phyloP scores from a whole-genome alignment of 2,888 invertebrate species.

The Drosophila prostipennis region DNA sequence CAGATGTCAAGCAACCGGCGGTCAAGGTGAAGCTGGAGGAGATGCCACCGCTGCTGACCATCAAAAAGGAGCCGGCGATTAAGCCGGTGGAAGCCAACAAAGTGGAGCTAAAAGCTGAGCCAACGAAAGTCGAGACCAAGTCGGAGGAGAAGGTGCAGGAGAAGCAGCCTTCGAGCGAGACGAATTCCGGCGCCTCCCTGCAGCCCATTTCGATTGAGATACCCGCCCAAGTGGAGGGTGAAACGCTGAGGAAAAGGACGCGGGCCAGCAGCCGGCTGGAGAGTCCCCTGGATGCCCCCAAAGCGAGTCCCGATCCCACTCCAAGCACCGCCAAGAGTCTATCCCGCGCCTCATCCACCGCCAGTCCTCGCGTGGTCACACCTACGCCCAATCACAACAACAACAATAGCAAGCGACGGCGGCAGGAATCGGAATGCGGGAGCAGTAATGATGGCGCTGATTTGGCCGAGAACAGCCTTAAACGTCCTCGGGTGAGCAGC shows the following conservation, averaged over 20 bases:
- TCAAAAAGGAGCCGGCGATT: constrained; percentile 46
- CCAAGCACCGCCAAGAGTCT: constrained; percentile 46
- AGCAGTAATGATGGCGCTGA: constrained; percentile 57
- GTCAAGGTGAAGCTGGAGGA: constrained; percentile 56
- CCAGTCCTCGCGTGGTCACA: constrained; percentile 73
- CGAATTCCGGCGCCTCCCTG: constrained; percentile 41
- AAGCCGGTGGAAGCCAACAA: constrained; percentile 41
- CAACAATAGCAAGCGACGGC: constrained; percentile 87
- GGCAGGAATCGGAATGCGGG: constrained; percentile 90
- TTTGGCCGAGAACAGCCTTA: constrained; percentile 65
- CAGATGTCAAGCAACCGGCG: constrained; percentile 50
- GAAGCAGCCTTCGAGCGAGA: constrained; percentile 35
- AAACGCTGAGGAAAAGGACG: constrained; percentile 87
- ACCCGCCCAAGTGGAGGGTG: constrained; percentile 86
- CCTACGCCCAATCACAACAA: constrained; percentile 53
- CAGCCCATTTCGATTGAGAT: constrained; percentile 94
- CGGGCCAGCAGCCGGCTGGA: constrained; percentile 89
- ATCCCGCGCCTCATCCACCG: constrained; percentile 61
- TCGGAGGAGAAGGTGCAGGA: constrained; percentile 32
- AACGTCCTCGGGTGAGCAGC: constrained; percentile 82
- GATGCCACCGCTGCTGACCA: constrained; percentile 37
- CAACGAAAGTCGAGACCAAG: constrained; percentile 32
- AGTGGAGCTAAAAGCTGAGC: constrained; percentile 23
- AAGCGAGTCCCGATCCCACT: constrained; percentile 66
- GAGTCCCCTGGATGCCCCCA: constrained; percentile 86